A percentile compares a stretch with the other conserved stretches of the same genome.
Evolutionary conservation across 2,113 vertebrate species (phyloP).

Genomic region (Gadus chalcogrammus): DNA sequence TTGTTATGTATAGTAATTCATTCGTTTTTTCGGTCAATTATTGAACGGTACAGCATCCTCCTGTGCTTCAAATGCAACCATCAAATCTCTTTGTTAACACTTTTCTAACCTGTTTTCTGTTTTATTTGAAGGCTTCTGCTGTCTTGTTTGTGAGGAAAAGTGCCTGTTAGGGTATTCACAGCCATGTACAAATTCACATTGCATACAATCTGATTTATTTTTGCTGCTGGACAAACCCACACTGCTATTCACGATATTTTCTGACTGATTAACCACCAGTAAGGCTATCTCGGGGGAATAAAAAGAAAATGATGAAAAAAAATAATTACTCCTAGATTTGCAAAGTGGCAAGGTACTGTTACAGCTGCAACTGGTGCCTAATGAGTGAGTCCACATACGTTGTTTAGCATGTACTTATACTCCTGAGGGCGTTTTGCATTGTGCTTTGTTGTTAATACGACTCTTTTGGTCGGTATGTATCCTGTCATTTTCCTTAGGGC

Average conservation of each 20-base stretch:
- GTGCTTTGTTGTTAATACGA: slow-evolving; percentile 34
- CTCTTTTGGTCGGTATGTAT: slow-evolving; percentile 46
- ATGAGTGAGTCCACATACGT: slow-evolving; percentile 10
- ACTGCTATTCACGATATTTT: slow-evolving; percentile 30
- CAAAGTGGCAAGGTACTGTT: too few relatives aligned
- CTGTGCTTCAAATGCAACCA: neutral
- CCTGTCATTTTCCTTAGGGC: slow-evolving; percentile 12
- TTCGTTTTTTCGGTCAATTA: neutral
- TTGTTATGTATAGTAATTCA: neutral
- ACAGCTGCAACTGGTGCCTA: slow-evolving; percentile 29
- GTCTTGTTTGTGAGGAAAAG: slow-evolving; percentile 47
- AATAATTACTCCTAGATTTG: neutral
- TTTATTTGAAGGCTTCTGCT: neutral
- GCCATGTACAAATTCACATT: slow-evolving; percentile 30
- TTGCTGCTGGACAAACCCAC: slow-evolving; percentile 35
- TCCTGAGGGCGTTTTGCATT: slow-evolving; percentile 41
- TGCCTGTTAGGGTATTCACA: slow-evolving; percentile 53
- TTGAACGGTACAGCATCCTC: neutral
- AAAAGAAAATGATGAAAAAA: neutral
- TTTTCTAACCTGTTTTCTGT: neutral
- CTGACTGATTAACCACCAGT: slow-evolving; percentile 40
- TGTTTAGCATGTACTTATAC: slow-evolving; percentile 29
- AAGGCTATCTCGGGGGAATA: slow-evolving; percentile 15
- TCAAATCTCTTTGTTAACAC: neutral
- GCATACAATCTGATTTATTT: slow-evolving; percentile 15